Evolutionary conservation across 2,888 invertebrate genomes (phyloP).

Genomic region (Zonitis immaculata): DNA sequence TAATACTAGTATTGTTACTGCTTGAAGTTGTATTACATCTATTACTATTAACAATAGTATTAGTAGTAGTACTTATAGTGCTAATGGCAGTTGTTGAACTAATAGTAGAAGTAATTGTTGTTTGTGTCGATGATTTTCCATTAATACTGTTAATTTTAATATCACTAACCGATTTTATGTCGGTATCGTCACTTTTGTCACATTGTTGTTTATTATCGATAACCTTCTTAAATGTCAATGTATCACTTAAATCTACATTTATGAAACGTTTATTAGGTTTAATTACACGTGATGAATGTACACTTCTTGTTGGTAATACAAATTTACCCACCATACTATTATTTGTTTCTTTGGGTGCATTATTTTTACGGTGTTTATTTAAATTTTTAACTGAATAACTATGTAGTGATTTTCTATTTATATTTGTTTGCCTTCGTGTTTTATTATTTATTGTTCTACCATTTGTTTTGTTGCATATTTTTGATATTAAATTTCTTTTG

Average conservation of each 20-base stretch:
- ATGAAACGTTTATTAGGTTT: conserved; percentile 84
- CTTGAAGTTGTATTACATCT: neutral
- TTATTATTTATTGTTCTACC: conserved; percentile 28
- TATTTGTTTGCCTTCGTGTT: conserved; percentile 24
- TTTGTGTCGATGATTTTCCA: conserved; percentile 37
- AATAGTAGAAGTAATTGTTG: neutral
- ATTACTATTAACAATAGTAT: neutral
- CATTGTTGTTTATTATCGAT: conserved; percentile 32
- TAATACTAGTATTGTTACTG: neutral
- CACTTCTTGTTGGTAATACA: conserved; percentile 75
- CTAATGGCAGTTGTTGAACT: neutral
- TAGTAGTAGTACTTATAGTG: neutral
- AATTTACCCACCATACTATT: conserved; percentile 57
- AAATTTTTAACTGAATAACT: conserved; percentile 24
- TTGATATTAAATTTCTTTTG: conserved; percentile 36
- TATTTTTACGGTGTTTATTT: conserved; percentile 18
- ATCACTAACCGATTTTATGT: conserved; percentile 10
- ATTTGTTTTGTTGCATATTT: conserved; percentile 33
- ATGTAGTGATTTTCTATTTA: conserved; percentile 25
- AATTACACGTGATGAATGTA: conserved; percentile 79
- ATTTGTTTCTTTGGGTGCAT: conserved; percentile 29
- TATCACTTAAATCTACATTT: conserved; percentile 53
- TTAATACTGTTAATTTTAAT: conserved; percentile 26
- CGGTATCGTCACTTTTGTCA: conserved; percentile 19
- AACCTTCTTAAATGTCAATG: conserved; percentile 40